These are phyloP conservation scores for Drosophila setosimentum DNA, from an alignment of 2,888 invertebrate species.

Conservation along the genomic window DNA sequence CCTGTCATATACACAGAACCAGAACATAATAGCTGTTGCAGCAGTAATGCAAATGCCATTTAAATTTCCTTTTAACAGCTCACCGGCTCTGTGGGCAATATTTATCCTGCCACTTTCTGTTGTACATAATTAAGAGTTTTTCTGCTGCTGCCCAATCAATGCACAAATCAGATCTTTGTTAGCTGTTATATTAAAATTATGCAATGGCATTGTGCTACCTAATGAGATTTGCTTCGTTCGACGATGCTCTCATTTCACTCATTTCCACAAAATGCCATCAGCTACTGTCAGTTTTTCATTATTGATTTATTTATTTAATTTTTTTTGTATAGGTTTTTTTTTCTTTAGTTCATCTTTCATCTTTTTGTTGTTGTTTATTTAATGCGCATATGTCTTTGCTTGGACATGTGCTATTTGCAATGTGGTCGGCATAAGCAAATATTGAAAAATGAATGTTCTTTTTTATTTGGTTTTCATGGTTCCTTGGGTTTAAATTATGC, in stretches of 20 bases:
- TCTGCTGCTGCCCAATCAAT: constrained; percentile 43
- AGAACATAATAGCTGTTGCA: constrained; percentile 44
- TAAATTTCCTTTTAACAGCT: constrained; percentile 29
- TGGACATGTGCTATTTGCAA: neutral
- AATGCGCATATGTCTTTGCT: constrained; percentile 1
- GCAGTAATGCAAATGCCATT: constrained; percentile 55
- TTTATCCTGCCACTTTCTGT: neutral
- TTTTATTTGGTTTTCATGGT: constrained; percentile 2
- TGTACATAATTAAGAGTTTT: constrained; percentile 46
- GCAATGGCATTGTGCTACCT: constrained; percentile 25
- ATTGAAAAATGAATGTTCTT: neutral
- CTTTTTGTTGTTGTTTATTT: constrained; percentile 11
- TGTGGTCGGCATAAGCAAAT: neutral
- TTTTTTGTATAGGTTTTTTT: constrained; percentile 9
- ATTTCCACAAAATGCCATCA: constrained; percentile 27
- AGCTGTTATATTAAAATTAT: constrained; percentile 53
- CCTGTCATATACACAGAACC: constrained; percentile 28
- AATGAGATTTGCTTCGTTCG: constrained; percentile 58
- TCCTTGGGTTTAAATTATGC: constrained; percentile 15
- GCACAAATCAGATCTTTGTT: constrained; percentile 9
- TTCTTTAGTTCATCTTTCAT: constrained; percentile 2
- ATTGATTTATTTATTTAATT: neutral
- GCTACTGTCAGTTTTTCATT: constrained; percentile 18
- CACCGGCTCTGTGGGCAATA: constrained; percentile 8
- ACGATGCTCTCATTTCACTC: constrained; percentile 44